Conservation (phyloP, 2,797 vertebrate genomes). For the Gymnothorax reevesii region DNA sequence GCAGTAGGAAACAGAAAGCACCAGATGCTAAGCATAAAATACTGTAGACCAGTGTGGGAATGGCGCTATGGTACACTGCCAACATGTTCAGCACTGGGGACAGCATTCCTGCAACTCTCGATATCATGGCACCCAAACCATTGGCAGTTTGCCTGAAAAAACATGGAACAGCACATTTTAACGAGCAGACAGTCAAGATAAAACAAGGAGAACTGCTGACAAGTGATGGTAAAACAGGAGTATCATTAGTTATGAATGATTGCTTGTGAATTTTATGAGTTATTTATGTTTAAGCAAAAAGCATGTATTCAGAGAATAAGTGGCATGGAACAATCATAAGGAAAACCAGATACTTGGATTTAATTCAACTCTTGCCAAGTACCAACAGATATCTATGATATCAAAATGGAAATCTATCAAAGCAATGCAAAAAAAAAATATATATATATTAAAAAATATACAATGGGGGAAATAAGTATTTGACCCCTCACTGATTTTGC, state of each 20-base stretch:
- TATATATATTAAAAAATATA: too few relatives aligned
- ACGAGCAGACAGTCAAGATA: not conserved
- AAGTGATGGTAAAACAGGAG: too few relatives aligned
- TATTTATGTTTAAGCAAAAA: too few relatives aligned
- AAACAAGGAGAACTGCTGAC: not conserved
- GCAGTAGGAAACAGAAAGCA: constrained; percentile 69
- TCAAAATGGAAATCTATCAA: not conserved
- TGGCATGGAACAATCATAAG: not conserved
- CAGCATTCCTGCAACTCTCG: constrained; percentile 62
- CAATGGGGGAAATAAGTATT: too few relatives aligned
- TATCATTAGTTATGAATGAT: not conserved
- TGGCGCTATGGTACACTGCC: constrained; percentile 53
- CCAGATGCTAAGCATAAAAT: constrained; percentile 58
- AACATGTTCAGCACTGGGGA: constrained; percentile 73
- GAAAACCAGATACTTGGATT: not conserved
- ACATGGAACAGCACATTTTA: not conserved
- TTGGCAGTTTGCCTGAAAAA: constrained; percentile 71
- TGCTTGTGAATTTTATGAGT: not conserved
- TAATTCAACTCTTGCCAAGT: not conserved
- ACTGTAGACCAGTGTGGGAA: constrained; percentile 72
- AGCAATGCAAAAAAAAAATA: not conserved
- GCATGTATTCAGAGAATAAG: not conserved
- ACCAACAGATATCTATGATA: not conserved
- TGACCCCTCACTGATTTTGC: too few relatives aligned
- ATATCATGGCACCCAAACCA: constrained; percentile 67